A percentile compares a stretch with the other conserved stretches of the same genome.
Conservation (phyloP, 2,113 vertebrate species). For the Amblyopsis rosae region DNA sequence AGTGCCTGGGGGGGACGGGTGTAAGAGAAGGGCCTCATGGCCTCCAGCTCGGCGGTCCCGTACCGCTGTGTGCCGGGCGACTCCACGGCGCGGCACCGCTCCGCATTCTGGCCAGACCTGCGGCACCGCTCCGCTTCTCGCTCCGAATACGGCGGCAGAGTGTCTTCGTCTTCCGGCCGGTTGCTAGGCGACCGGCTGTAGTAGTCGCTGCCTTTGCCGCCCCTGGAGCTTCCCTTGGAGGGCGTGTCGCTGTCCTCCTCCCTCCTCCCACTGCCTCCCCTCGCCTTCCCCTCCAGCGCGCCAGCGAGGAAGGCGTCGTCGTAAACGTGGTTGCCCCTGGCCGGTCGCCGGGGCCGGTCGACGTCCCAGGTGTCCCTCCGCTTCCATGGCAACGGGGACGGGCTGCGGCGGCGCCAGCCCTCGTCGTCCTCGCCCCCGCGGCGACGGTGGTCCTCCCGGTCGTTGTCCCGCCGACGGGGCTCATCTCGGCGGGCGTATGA, state of each 20-base stretch:
- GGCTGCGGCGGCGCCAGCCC: conserved; percentile 78
- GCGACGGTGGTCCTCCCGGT: conserved; percentile 69
- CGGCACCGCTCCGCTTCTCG: conserved; percentile 77
- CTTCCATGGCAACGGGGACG: conserved; percentile 78
- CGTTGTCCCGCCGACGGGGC: conserved; percentile 45
- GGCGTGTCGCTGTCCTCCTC: conserved; percentile 84
- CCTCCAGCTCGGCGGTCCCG: conserved; percentile 52
- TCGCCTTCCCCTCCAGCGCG: conserved; percentile 83
- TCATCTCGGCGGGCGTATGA: conserved; percentile 79
- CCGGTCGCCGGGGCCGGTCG: conserved; percentile 56
- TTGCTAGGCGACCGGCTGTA: conserved; percentile 73
- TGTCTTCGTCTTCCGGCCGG: conserved; percentile 82
- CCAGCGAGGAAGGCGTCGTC: conserved; percentile 83
- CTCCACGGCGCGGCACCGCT: conserved; percentile 70
- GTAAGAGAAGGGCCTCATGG: conserved; percentile 76
- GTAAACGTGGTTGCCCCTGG: conserved; percentile 74
- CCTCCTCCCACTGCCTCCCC: conserved; percentile 64
- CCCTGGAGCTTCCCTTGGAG: conserved; percentile 85
- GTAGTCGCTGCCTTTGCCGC: conserved; percentile 72
- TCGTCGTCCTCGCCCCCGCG: conserved; percentile 67
- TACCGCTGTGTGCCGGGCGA: conserved; percentile 60
- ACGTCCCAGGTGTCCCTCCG: conserved; percentile 83
- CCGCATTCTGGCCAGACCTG: conserved; percentile 50
- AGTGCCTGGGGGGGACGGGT: conserved; percentile 78
- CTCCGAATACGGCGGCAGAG: conserved; percentile 90